Evolutionary conservation across 2,797 vertebrate genomes (phyloP), one percentile per base, ranked within the genome.

Genomic region (Iguana delicatissima): DNA sequence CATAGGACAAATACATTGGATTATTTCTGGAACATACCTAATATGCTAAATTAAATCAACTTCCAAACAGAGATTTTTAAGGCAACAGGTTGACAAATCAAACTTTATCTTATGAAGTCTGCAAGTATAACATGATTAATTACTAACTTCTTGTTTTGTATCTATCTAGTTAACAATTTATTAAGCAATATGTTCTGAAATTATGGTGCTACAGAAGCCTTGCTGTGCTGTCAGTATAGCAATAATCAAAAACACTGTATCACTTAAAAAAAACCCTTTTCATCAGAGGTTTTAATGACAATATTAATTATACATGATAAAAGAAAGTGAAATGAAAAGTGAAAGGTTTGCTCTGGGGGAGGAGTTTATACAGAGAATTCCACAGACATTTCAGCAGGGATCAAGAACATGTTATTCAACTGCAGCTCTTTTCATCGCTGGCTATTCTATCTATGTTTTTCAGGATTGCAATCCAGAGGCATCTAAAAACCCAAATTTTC

Each of bases 381-480:
- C 18, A 89, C 3, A 85, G 6, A 91, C 90, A 96, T 93, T 95
- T 67, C 22, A 24, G 26, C 26, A 67, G 64, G 24, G 24, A 26
- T 67, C 64, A 67, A 24, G 64, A 67, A 67, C 22, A 64, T 64
- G 64, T 24, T 67, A 67, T 67, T 67, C 64, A 67, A 67, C 24
- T 67, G 24, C 64, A 64, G 20, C 62, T 5, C 22, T 24, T 26
- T 2, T 59, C 18, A 67, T 26, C 22, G 9, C 24, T 67, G 64
- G 26, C 64, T 67, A 6, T 67, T 67, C 64, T 67, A 59, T 1
- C 16, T 59, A 59, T 59, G 64, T 24, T 67, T 29, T 24, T 26
- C 22, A 26, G 24, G 24, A 67, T 3, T 67, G 64, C 24, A 29
- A 29, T 67, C 64, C 24, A 67, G 6, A 24, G 9, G 22, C 64